Conservation (phyloP, 1,140 invertebrate species). For the Heterodera carotae region DNA sequence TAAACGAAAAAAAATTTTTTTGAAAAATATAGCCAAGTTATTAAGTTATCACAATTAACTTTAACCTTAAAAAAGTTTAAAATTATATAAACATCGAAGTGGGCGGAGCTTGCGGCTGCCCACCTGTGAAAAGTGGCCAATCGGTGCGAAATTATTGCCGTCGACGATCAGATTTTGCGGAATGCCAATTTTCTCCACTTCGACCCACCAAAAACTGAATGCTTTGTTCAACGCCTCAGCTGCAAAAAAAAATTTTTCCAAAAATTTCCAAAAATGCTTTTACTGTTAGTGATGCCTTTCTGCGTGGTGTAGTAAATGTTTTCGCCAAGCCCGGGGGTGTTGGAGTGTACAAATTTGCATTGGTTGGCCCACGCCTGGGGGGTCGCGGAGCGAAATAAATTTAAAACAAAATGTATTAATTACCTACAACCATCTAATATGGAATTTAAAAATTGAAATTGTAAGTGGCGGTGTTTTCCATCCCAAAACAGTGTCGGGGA, state of each 20-base stretch:
- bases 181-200: background rate
- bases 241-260: background rate
- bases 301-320: background rate
- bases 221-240: background rate
- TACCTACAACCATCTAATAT: too few relatives aligned
- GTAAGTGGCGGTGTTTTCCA: too few relatives aligned
- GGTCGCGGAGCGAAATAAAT: too few relatives aligned
- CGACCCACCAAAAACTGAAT: slow-evolving; percentile 13
- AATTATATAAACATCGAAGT: too few relatives aligned
- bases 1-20: too few relatives aligned
- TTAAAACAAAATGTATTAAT: too few relatives aligned
- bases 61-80: too few relatives aligned
- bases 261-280: background rate
- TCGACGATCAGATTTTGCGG: slow-evolving; percentile 6
- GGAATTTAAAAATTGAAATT: too few relatives aligned
- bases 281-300: background rate
- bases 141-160: background rate
- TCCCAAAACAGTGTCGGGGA: too few relatives aligned
- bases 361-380: background rate
- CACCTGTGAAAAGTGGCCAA: slow-evolving; percentile 5
- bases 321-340: background rate
- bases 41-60: too few relatives aligned
- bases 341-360: background rate
- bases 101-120: too few relatives aligned
- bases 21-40: too few relatives aligned